Conservation (phyloP, 1,140 invertebrate genomes). For the Dinothrombium tinctorium region DNA sequence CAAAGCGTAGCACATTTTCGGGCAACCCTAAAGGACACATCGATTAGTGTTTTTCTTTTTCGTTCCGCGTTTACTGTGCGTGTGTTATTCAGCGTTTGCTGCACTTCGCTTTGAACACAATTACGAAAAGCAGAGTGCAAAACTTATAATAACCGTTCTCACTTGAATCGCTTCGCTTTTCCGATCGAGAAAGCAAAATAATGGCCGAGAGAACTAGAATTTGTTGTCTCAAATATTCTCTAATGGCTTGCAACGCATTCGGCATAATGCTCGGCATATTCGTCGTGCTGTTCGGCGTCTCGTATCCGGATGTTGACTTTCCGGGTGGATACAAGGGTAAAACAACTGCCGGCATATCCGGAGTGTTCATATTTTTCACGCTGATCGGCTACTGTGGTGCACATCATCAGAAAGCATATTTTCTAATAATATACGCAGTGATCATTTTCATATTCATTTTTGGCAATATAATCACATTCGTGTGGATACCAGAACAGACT, state of each 20-base stretch:
- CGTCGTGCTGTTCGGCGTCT: conserved; percentile 11
- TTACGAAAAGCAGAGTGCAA: too few relatives aligned
- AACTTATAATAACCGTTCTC: too few relatives aligned
- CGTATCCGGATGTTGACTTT: conserved; percentile 10
- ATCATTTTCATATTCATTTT: neutral
- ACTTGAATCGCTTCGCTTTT: too few relatives aligned
- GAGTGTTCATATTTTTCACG: conserved; percentile 12
- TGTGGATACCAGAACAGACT: neutral
- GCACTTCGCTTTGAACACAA: too few relatives aligned
- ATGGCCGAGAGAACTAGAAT: neutral
- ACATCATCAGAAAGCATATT: conserved; percentile 11
- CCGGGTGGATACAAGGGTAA: conserved; percentile 11
- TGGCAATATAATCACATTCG: neutral
- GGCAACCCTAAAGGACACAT: too few relatives aligned
- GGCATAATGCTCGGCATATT: conserved; percentile 9
- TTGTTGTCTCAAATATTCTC: conserved; percentile 11
- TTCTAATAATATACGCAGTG: conserved; percentile 9
- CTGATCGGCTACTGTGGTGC: conserved; percentile 13
- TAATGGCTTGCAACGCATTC: conserved; percentile 13
- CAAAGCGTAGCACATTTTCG: too few relatives aligned
- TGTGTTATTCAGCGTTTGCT: too few relatives aligned
- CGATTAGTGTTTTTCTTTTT: too few relatives aligned
- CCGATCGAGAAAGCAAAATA: too few relatives aligned
- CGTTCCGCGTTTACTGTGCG: too few relatives aligned
- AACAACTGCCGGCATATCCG: conserved; percentile 11